Evolutionary conservation across 2,113 vertebrate genomes (phyloP).

Genomic region (Grantiella picta): DNA sequence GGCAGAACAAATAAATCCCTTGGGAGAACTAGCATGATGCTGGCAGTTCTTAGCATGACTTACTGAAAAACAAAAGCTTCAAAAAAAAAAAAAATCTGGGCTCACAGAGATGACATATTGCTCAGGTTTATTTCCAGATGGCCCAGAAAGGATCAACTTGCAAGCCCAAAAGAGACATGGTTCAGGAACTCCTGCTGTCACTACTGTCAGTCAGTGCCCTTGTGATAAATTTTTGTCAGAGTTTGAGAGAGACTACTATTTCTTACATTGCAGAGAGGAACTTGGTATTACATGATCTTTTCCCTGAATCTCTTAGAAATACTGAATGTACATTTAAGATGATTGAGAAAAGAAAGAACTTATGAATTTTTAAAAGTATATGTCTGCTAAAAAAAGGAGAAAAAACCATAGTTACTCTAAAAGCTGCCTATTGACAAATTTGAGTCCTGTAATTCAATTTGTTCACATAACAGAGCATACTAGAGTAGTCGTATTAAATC

Average conservation of each 20-base stretch:
- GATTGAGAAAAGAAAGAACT: background rate
- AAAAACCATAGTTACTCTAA: background rate
- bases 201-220: background rate
- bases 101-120: background rate
- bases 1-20: background rate
- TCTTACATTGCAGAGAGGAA: background rate
- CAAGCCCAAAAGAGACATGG: background rate
- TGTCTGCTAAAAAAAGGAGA: background rate
- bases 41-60: background rate
- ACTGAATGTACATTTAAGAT: background rate
- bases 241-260: background rate
- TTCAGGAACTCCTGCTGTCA: background rate
- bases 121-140: constrained; percentile 30
- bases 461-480: background rate
- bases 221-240: background rate
- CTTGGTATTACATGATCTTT: background rate
- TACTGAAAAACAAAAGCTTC: background rate
- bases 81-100: background rate
- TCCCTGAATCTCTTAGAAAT: background rate
- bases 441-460: background rate
- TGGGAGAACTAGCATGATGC: background rate
- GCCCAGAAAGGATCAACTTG: background rate
- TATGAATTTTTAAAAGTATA: background rate
- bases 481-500: background rate
- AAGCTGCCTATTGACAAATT: background rate